A percentile compares a stretch with the other conserved stretches of the same genome.
Conservation (phyloP, 2,113 vertebrate genomes). For the Etia nguti region DNA sequence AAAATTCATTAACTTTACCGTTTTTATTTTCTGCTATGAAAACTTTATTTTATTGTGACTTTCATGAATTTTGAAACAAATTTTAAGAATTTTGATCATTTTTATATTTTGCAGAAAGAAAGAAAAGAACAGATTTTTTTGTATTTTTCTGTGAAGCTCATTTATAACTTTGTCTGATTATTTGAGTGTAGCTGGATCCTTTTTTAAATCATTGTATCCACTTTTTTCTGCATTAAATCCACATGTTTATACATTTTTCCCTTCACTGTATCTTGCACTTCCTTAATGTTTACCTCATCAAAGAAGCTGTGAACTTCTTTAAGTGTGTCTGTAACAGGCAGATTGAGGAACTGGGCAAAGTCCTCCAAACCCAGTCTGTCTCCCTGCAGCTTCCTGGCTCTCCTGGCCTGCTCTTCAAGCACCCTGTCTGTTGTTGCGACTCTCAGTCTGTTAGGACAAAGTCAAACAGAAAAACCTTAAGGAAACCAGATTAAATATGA, state of each 20-base stretch:
- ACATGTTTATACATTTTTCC: fast-evolving
- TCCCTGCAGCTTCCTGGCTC: constrained; percentile 67
- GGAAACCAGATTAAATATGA: neutral
- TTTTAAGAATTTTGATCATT: fast-evolving
- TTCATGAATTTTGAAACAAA: neutral
- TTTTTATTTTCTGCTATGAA: neutral
- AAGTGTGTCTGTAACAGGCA: constrained; percentile 76
- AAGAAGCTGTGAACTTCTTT: constrained; percentile 81
- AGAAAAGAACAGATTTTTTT: neutral
- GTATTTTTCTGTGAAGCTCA: neutral
- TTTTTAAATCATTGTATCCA: neutral
- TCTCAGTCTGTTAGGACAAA: constrained; percentile 74
- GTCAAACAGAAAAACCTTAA: neutral
- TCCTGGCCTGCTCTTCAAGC: constrained; percentile 71
- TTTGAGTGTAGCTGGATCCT: neutral
- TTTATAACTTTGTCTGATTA: neutral
- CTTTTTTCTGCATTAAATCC: neutral
- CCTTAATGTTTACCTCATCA: constrained; percentile 74
- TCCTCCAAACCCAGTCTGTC: constrained; percentile 64
- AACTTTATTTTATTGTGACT: neutral
- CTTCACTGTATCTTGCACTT: fast-evolving
- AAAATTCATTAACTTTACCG: neutral
- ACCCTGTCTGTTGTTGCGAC: constrained; percentile 70
- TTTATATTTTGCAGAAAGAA: neutral
- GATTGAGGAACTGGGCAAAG: constrained; percentile 79